phyloP scores from a whole-genome alignment of 2,888 invertebrate genomes.

The Sphinx pinastri region DNA sequence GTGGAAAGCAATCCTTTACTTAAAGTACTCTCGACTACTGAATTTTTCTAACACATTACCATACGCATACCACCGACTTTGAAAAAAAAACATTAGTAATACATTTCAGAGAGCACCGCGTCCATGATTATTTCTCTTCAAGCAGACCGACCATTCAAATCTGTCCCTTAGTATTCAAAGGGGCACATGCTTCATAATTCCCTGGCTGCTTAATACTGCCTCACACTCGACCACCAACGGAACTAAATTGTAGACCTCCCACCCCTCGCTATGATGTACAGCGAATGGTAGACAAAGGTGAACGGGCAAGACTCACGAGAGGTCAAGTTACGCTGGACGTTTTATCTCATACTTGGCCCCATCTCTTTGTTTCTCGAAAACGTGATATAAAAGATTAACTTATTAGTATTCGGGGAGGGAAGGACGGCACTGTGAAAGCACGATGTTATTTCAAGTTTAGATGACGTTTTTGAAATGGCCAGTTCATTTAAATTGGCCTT shows the following conservation, averaged over 20 bases:
- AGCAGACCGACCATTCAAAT: conserved; percentile 64
- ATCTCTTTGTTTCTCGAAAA: conserved; percentile 81
- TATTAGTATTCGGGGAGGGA: conserved; percentile 77
- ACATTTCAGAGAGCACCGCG: conserved; percentile 55
- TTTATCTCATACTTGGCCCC: conserved; percentile 72
- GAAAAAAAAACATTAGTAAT: conserved; percentile 60
- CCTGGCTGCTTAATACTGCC: conserved; percentile 76
- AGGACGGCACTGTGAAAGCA: conserved; percentile 23
- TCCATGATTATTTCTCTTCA: conserved; percentile 39
- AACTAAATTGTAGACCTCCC: conserved; percentile 57
- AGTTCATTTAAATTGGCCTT: conserved; percentile 12
- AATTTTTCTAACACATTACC: conserved; percentile 49
- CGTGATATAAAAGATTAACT: conserved; percentile 82
- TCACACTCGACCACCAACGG: conserved; percentile 71
- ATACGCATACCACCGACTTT: conserved; percentile 55
- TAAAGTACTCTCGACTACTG: conserved; percentile 6
- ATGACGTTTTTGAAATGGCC: conserved; percentile 10
- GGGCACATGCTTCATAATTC: conserved; percentile 79
- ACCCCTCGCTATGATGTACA: conserved; percentile 39
- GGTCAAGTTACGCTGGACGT: conserved; percentile 60
- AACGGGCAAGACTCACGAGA: not conserved
- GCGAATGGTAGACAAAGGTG: conserved; percentile 30
- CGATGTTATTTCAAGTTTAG: conserved; percentile 26
- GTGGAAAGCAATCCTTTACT: not conserved
- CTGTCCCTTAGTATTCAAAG: conserved; percentile 76